Evolutionary conservation across 1,140 invertebrate species (phyloP).

Genomic region (Achroia grisella): DNA sequence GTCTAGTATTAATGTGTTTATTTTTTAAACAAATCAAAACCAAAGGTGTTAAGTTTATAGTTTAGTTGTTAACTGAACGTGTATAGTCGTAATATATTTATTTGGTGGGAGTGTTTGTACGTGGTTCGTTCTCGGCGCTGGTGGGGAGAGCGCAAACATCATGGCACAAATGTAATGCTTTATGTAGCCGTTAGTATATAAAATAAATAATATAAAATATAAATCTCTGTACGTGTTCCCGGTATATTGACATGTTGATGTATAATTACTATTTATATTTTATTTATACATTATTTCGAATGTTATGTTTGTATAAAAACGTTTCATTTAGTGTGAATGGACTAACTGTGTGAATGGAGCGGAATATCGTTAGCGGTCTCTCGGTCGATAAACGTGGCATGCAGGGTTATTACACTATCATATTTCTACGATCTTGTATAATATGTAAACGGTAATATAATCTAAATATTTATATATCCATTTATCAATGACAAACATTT

Average conservation of each 20-base stretch:
- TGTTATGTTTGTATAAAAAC: slow-evolving; percentile 7
- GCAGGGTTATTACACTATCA: neutral
- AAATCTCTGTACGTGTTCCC: slow-evolving; percentile 40
- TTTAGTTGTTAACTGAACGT: slow-evolving; percentile 1
- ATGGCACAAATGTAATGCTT: slow-evolving; percentile 51
- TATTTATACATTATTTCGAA: slow-evolving; percentile 4
- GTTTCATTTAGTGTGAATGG: slow-evolving; percentile 4
- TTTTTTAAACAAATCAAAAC: slow-evolving; percentile 6
- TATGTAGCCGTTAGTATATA: slow-evolving; percentile 50
- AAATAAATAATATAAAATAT: slow-evolving; percentile 31
- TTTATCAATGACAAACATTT: too few relatives aligned
- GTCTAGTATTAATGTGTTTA: too few relatives aligned
- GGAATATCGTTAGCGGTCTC: too few relatives aligned
- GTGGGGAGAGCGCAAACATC: too few relatives aligned
- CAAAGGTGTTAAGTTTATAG: slow-evolving; percentile 18
- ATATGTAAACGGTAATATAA: too few relatives aligned
- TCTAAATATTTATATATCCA: too few relatives aligned
- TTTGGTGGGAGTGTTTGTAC: too few relatives aligned
- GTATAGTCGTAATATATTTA: too few relatives aligned
- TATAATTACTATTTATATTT: slow-evolving; percentile 1
- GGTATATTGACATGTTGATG: slow-evolving; percentile 21
- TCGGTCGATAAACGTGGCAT: too few relatives aligned
- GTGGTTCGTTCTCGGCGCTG: too few relatives aligned
- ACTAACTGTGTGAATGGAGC: too few relatives aligned
- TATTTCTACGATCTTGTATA: too few relatives aligned